These are phyloP conservation scores for Margarornis squamiger DNA, from an alignment of 2,797 vertebrate species.

Conservation along the genomic window DNA sequence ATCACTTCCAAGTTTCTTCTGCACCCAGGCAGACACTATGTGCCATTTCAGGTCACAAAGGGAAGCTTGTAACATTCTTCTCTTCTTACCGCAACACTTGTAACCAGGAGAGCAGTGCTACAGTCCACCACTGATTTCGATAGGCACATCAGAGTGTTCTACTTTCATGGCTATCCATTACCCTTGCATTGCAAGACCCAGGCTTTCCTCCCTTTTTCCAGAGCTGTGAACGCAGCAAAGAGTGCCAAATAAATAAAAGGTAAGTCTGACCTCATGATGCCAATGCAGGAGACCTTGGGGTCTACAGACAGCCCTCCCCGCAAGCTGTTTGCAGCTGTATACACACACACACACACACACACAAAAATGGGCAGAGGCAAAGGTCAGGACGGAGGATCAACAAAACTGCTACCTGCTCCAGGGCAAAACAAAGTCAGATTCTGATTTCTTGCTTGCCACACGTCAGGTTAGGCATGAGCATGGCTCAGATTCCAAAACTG, in stretches of 20 bases:
- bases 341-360: background rate
- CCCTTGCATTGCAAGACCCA: background rate
- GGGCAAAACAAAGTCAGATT: background rate
- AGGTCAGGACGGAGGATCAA: background rate
- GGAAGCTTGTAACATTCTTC: background rate
- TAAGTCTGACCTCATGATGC: background rate
- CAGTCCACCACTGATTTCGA: background rate
- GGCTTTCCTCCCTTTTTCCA: background rate
- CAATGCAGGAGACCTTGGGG: background rate
- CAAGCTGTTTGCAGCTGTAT: background rate
- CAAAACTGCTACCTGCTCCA: background rate
- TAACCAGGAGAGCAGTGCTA: background rate
- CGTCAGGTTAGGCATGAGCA: background rate
- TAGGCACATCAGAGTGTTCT: background rate
- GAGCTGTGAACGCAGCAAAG: background rate
- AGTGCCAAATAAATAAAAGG: background rate
- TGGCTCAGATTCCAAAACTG: rapidly evolving
- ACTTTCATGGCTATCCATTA: background rate
- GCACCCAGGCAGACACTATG: background rate
- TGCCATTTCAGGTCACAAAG: background rate
- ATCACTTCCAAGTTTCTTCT: background rate
- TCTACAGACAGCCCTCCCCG: background rate
- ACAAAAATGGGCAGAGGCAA: background rate
- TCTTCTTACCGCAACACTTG: background rate
- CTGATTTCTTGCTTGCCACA: background rate